phyloP scores from a whole-genome alignment of 2,888 invertebrate genomes.

The Eustalomyia histrio region DNA sequence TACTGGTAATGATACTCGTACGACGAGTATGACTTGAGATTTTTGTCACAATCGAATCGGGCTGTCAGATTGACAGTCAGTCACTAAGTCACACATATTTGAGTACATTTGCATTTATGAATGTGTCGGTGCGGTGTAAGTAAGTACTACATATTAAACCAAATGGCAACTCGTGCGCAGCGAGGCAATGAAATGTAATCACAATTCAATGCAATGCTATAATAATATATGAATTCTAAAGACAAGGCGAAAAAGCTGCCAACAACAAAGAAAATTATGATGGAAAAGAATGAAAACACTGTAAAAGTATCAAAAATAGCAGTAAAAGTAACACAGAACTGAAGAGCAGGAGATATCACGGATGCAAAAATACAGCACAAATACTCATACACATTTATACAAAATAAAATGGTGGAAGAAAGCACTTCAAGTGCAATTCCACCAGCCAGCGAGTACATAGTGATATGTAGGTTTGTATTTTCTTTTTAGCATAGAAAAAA shows the following conservation, averaged over 20 bases:
- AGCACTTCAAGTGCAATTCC: constrained; percentile 66
- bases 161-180: constrained; percentile 68
- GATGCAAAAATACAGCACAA: constrained; percentile 34
- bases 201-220: constrained; percentile 65
- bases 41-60: constrained; percentile 43
- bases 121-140: constrained; percentile 31
- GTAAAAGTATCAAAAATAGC: constrained; percentile 7
- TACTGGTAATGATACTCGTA: constrained; percentile 18
- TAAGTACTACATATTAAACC: constrained; percentile 54
- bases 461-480: constrained; percentile 34
- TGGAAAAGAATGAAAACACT: constrained; percentile 7
- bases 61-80: constrained; percentile 37
- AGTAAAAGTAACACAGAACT: not conserved
- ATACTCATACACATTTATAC: not conserved
- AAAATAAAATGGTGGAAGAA: constrained; percentile 60
- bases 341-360: constrained; percentile 41
- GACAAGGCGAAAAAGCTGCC: constrained; percentile 50
- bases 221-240: constrained; percentile 39
- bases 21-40: constrained; percentile 44
- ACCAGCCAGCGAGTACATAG: constrained; percentile 54
- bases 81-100: constrained; percentile 12
- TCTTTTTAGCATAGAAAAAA: constrained; percentile 27
- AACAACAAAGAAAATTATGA: constrained; percentile 42
- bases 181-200: constrained; percentile 68
- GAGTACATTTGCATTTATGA: not conserved